Evolutionary conservation across 2,113 vertebrate genomes (phyloP).

Genomic region (Catharus minimus): DNA sequence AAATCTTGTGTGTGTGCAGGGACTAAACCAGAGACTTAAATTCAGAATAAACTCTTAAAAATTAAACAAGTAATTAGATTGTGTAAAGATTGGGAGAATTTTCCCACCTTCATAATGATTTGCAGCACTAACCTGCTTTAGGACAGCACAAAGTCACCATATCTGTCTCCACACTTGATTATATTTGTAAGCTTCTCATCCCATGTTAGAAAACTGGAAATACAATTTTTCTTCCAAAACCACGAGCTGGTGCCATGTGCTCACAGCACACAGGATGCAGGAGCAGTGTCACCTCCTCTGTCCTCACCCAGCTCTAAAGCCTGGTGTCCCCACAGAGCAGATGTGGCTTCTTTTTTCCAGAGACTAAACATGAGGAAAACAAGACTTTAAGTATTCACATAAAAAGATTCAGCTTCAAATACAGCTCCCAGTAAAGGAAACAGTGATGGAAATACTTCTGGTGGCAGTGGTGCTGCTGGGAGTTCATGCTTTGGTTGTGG

Average conservation of each 20-base stretch:
- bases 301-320: not conserved
- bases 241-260: fast-evolving
- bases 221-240: not conserved
- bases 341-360: not conserved
- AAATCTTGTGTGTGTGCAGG: not conserved
- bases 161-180: not conserved
- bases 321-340: not conserved
- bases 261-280: fast-evolving
- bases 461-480: fast-evolving
- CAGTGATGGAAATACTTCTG: not conserved
- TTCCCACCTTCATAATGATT: not conserved
- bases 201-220: not conserved
- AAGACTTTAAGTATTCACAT: not conserved
- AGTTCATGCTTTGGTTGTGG: not conserved
- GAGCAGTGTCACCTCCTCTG: too few relatives aligned
- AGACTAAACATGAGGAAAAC: not conserved
- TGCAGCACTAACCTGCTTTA: not conserved
- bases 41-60: not conserved
- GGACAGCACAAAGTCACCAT: not conserved
- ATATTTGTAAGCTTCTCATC: not conserved
- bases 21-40: not conserved
- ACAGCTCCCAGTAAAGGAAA: not conserved
- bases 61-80: not conserved
- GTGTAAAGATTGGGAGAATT: not conserved
- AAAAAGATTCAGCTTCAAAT: not conserved